Percentiles rank a stretch among this genome's conserved stretches.
Evolutionary conservation across 2,797 vertebrate species (phyloP).

Genomic region (Chrysolophus pictus): DNA sequence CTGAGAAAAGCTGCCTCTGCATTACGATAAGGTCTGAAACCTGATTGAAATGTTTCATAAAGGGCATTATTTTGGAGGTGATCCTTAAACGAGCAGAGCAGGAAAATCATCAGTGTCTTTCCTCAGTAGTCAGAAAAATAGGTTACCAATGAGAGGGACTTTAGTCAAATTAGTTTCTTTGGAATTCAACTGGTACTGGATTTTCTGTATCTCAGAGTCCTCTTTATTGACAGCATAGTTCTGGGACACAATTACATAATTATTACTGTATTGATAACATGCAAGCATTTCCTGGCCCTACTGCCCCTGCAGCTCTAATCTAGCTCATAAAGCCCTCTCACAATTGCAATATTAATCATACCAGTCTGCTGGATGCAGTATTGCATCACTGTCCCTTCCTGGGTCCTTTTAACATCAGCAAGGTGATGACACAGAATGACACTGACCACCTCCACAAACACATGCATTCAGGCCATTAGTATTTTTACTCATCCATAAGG

Average conservation of each 20-base stretch:
- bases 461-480: not conserved
- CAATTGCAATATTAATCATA: not conserved
- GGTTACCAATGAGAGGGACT: not conserved
- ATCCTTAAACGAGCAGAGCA: conserved; percentile 48
- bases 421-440: not conserved
- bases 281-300: not conserved
- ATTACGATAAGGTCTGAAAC: conserved; percentile 63
- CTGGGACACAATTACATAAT: conserved; percentile 11
- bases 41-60: conserved; percentile 67
- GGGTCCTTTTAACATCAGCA: not conserved
- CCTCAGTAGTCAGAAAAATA: conserved; percentile 15
- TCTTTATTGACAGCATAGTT: not conserved
- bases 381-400: not conserved
- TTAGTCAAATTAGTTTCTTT: conserved; percentile 24
- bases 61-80: conserved; percentile 63
- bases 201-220: not conserved
- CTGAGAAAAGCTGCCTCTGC: conserved; percentile 64
- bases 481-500: not conserved
- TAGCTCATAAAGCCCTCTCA: conserved; percentile 11
- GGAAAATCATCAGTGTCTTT: conserved; percentile 21
- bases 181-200: rapidly evolving
- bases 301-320: not conserved
- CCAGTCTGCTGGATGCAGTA: not conserved
- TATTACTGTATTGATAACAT: not conserved
- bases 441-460: not conserved